Percentiles rank a stretch among this genome's conserved stretches.
Conservation (phyloP, 2,113 vertebrate species). For the Mionectes macconnelli region DNA sequence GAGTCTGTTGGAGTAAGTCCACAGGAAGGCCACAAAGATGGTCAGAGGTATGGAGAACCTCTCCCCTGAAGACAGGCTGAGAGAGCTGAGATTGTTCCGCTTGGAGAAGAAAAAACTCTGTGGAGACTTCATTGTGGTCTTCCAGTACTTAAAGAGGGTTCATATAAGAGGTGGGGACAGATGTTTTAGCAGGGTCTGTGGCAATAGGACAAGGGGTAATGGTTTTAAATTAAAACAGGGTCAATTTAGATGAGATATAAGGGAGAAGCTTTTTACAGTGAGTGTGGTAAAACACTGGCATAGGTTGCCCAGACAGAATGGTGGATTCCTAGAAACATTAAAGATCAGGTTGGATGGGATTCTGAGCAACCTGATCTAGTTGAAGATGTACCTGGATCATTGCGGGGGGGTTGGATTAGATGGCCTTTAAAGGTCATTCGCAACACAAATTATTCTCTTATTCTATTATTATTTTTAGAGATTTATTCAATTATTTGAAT, state of each 20-base stretch:
- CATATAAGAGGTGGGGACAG: background rate
- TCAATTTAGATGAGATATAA: background rate
- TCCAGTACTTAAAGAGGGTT: background rate
- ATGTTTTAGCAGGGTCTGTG: background rate
- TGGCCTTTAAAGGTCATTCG: background rate
- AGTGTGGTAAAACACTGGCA: background rate
- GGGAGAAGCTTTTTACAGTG: background rate
- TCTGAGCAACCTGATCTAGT: fast-evolving
- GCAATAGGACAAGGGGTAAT: background rate
- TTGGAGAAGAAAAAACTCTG: background rate
- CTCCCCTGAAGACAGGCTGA: background rate
- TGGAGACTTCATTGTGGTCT: background rate
- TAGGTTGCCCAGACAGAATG: background rate
- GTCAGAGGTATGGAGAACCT: background rate
- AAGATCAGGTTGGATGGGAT: background rate
- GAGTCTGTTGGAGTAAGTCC: background rate
- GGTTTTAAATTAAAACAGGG: background rate
- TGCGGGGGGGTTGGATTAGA: background rate
- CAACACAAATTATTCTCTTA: background rate
- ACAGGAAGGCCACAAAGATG: background rate
- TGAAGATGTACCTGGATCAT: background rate
- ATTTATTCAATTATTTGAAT: background rate
- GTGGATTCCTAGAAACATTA: background rate
- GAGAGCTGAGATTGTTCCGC: background rate
- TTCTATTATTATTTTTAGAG: background rate